Conservation (phyloP, 1,140 invertebrate genomes). For the Cydia fagiglandana region DNA sequence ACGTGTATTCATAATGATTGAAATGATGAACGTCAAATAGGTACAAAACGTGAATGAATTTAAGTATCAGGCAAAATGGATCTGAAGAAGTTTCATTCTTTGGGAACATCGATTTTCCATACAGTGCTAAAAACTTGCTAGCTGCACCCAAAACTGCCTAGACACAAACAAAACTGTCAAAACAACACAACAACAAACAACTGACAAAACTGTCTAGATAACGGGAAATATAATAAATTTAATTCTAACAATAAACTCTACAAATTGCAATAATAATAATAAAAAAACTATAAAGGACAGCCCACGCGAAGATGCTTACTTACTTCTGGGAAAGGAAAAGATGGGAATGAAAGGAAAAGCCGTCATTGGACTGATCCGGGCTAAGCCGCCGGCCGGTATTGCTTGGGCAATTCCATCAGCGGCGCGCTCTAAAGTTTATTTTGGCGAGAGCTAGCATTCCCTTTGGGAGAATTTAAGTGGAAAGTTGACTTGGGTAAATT, state of each 20-base stretch:
- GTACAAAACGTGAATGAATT: too few relatives aligned
- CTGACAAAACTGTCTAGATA: too few relatives aligned
- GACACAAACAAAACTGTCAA: too few relatives aligned
- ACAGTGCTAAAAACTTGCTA: too few relatives aligned
- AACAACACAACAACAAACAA: too few relatives aligned
- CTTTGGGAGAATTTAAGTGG: background rate
- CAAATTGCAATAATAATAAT: background rate
- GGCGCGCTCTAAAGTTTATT: background rate
- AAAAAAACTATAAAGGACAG: background rate
- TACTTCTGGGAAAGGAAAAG: background rate
- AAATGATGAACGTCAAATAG: too few relatives aligned
- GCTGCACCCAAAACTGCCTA: too few relatives aligned
- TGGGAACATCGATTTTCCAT: too few relatives aligned
- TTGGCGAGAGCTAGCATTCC: conserved; percentile 9
- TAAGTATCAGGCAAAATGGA: too few relatives aligned
- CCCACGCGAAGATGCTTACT: background rate
- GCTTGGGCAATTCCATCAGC: conserved; percentile 2
- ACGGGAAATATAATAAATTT: background rate
- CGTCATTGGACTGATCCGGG: conserved; percentile 1
- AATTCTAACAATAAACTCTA: background rate
- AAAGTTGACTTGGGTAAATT: conserved; percentile 8
- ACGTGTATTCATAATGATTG: too few relatives aligned
- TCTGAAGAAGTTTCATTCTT: too few relatives aligned
- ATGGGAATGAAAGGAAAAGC: conserved; percentile 14
- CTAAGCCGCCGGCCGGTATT: conserved; percentile 14